These are phyloP conservation scores for Toxotes lorentzi DNA, from an alignment of 2,797 vertebrate species.

Conservation along the genomic window DNA sequence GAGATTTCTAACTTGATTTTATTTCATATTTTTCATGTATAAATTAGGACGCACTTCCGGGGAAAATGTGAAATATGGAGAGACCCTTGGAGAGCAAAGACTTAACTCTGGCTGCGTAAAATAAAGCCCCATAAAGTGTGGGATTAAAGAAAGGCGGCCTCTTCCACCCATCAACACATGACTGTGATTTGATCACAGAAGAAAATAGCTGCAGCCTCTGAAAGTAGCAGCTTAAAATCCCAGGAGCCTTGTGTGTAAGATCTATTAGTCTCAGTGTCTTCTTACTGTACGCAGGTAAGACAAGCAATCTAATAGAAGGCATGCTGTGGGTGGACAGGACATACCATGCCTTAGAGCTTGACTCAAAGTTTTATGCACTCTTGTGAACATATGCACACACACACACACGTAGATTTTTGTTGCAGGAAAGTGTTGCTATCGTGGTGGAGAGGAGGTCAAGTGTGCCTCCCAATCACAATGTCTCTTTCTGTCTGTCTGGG, in stretches of 20 bases:
- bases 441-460: slow-evolving; percentile 62
- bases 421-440: slow-evolving; percentile 37
- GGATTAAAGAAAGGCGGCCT: slow-evolving; percentile 40
- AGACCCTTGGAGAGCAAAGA: slow-evolving; percentile 19
- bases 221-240: slow-evolving; percentile 37
- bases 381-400: slow-evolving; percentile 34
- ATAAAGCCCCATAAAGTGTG: slow-evolving; percentile 44
- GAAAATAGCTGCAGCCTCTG: slow-evolving; percentile 3
- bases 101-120: slow-evolving; percentile 38
- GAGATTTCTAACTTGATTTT: slow-evolving; percentile 12
- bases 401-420: slow-evolving; percentile 23
- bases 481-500: slow-evolving; percentile 67
- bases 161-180: slow-evolving; percentile 15
- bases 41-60: neutral
- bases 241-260: slow-evolving; percentile 19
- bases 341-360: slow-evolving; percentile 2
- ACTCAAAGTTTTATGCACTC: slow-evolving; percentile 8
- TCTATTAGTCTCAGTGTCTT: slow-evolving; percentile 22
- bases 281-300: slow-evolving; percentile 32
- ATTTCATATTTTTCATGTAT: slow-evolving; percentile 19
- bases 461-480: slow-evolving; percentile 67
- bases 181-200: slow-evolving; percentile 41
- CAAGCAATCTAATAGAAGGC: slow-evolving; percentile 26
- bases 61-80: slow-evolving; percentile 13
- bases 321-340: slow-evolving; percentile 36